phyloP scores from a whole-genome alignment of 2,113 vertebrate species.

The Pollachius pollachius region DNA sequence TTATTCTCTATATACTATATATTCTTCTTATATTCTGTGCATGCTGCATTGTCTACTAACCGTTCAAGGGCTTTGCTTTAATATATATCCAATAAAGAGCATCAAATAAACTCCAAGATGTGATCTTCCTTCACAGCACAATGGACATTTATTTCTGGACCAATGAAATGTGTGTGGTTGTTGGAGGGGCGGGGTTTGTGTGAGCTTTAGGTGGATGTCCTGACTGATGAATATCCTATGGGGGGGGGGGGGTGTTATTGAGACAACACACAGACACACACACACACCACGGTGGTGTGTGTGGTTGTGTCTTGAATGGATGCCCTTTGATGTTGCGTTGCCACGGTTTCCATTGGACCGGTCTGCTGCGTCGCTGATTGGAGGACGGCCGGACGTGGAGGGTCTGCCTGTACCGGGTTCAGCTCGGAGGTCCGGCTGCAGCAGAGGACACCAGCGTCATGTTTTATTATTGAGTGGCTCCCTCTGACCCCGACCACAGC shows the following conservation, averaged over 20 bases:
- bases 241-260: slow-evolving; percentile 11
- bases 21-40: slow-evolving; percentile 12
- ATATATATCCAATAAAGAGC: slow-evolving; percentile 53
- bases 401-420: background rate
- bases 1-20: slow-evolving; percentile 1
- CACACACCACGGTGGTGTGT: background rate
- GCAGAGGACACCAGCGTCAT: slow-evolving; percentile 52
- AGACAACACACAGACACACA: slow-evolving; percentile 7
- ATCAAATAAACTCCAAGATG: slow-evolving; percentile 61
- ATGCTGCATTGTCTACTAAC: slow-evolving; percentile 28
- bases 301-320: too few species aligned
- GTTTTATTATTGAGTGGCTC: slow-evolving; percentile 47
- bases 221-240: slow-evolving; percentile 20
- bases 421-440: slow-evolving; percentile 11
- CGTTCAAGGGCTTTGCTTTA: slow-evolving; percentile 12
- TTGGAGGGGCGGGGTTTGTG: background rate
- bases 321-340: too few species aligned
- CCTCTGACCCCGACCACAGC: slow-evolving; percentile 12
- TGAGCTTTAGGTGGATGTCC: background rate
- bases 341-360: background rate
- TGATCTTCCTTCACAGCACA: background rate
- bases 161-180: too few species aligned
- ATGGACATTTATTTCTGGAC: too few species aligned
- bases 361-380: background rate
- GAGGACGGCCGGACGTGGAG: background rate